These are phyloP conservation scores for Drosophila truncata DNA, from an alignment of 1,140 invertebrate species.

Conservation along the genomic window DNA sequence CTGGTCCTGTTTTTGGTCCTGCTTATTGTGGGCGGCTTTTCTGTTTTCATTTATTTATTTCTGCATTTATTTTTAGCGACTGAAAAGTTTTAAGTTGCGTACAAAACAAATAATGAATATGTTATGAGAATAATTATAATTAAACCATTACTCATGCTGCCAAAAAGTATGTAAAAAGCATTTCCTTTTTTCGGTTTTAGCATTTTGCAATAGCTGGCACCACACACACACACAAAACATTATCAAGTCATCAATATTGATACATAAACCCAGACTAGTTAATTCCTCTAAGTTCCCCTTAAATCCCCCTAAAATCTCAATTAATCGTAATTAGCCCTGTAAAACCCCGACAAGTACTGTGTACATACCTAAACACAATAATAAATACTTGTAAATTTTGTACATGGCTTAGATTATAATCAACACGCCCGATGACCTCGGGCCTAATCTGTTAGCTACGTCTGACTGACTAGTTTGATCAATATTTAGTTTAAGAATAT, in stretches of 20 bases:
- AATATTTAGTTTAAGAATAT: constrained; percentile 44
- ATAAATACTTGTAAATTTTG: constrained; percentile 38
- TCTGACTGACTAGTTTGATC: constrained; percentile 40
- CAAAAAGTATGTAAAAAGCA: constrained; percentile 8
- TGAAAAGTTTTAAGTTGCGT: constrained; percentile 46
- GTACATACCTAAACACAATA: constrained; percentile 10
- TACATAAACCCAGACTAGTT: constrained; percentile 7
- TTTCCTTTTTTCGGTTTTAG: constrained; percentile 47
- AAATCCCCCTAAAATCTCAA: constrained; percentile 11
- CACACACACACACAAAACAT: constrained; percentile 14
- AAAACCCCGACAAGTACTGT: constrained; percentile 24
- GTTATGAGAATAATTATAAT: constrained; percentile 54
- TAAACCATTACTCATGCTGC: constrained; percentile 46
- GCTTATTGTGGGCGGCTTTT: constrained; percentile 23
- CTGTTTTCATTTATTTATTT: constrained; percentile 17
- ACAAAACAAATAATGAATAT: constrained; percentile 52
- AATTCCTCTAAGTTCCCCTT: constrained; percentile 3
- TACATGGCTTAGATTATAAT: constrained; percentile 19
- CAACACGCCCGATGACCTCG: constrained; percentile 13
- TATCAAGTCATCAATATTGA: constrained; percentile 15
- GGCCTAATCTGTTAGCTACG: constrained; percentile 38
- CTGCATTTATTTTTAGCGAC: constrained; percentile 22
- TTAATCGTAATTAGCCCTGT: constrained; percentile 30
- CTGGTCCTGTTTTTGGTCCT: constrained; percentile 16
- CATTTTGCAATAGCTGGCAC: constrained; percentile 39